Conservation (phyloP, 1,140 invertebrate genomes). For the Dufourea novaeangliae region DNA sequence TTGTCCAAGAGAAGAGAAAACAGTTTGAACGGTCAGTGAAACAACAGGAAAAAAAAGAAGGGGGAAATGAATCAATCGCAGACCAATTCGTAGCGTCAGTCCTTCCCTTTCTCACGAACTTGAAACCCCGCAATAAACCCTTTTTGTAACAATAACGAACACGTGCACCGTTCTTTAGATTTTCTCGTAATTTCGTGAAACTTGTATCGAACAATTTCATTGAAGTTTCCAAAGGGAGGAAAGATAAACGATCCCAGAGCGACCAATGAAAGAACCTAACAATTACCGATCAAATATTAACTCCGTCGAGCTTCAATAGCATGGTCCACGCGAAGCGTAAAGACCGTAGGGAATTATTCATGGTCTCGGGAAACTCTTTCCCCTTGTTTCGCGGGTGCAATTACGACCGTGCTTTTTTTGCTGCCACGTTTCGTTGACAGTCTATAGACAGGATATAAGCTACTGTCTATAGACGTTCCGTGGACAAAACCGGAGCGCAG, state of each 20-base stretch:
- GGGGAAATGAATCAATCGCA: background rate
- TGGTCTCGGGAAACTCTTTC: background rate
- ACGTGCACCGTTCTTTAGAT: slow-evolving; percentile 31
- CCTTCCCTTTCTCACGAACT: slow-evolving; percentile 41
- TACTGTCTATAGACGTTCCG: slow-evolving; percentile 54
- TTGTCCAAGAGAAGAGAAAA: slow-evolving; percentile 7
- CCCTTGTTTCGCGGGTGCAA: background rate
- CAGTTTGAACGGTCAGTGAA: background rate
- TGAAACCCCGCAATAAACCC: slow-evolving; percentile 29
- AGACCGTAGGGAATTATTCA: slow-evolving; percentile 47
- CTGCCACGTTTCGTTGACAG: slow-evolving; percentile 4
- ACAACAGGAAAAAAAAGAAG: background rate
- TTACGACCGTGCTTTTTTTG: slow-evolving; percentile 7
- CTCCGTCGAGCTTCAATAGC: slow-evolving; percentile 11
- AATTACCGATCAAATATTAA: slow-evolving; percentile 41
- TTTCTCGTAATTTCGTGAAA: slow-evolving; percentile 24
- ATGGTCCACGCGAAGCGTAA: slow-evolving; percentile 13
- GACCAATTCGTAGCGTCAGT: slow-evolving; percentile 3
- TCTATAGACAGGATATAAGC: slow-evolving; percentile 44
- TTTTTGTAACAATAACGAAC: slow-evolving; percentile 12
- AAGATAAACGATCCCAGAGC: slow-evolving; percentile 19
- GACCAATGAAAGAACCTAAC: background rate
- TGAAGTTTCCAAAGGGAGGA: slow-evolving; percentile 34
- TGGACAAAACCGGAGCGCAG: slow-evolving; percentile 13
- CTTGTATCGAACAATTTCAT: slow-evolving; percentile 37